Evolutionary conservation across 2,888 invertebrate species (phyloP).

Genomic region (Tenodera sinensis): DNA sequence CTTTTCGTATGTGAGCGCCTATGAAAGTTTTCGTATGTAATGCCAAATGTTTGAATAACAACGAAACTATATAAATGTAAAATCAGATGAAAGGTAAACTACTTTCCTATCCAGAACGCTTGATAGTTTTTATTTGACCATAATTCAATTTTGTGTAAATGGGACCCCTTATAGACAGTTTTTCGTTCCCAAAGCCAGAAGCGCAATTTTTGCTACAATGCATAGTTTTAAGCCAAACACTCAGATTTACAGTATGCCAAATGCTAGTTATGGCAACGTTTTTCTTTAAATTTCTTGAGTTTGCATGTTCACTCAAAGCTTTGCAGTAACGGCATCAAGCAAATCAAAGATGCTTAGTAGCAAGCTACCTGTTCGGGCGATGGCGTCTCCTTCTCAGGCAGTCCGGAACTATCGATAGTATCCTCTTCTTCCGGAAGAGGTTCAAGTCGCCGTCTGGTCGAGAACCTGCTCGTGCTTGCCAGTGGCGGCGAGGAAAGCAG

Average conservation of each 20-base stretch:
- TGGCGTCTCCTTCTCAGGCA: slow-evolving; percentile 41
- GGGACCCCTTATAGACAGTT: too few relatives aligned
- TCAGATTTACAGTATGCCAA: background rate
- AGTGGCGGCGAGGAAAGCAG: slow-evolving; percentile 68
- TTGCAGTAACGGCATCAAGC: background rate
- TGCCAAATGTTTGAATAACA: too few relatives aligned
- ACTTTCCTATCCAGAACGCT: too few relatives aligned
- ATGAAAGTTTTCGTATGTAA: too few relatives aligned
- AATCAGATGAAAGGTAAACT: too few relatives aligned
- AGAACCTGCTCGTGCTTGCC: slow-evolving; percentile 65
- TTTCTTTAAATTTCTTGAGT: too few relatives aligned
- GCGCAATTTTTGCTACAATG: background rate
- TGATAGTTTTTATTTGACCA: too few relatives aligned
- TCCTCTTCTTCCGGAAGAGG: slow-evolving; percentile 80
- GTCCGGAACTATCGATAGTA: slow-evolving; percentile 41
- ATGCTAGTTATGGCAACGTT: too few relatives aligned
- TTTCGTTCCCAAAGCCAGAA: background rate
- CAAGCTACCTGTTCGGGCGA: slow-evolving; percentile 37
- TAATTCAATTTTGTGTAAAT: too few relatives aligned
- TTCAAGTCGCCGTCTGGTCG: slow-evolving; percentile 74
- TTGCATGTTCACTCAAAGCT: background rate
- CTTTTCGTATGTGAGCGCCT: too few relatives aligned
- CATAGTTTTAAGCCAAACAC: background rate
- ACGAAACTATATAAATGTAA: too few relatives aligned
- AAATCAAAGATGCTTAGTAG: background rate